These are phyloP conservation scores for Syngnathus typhle DNA, from an alignment of 2,113 vertebrate genomes.

Conservation along the genomic window DNA sequence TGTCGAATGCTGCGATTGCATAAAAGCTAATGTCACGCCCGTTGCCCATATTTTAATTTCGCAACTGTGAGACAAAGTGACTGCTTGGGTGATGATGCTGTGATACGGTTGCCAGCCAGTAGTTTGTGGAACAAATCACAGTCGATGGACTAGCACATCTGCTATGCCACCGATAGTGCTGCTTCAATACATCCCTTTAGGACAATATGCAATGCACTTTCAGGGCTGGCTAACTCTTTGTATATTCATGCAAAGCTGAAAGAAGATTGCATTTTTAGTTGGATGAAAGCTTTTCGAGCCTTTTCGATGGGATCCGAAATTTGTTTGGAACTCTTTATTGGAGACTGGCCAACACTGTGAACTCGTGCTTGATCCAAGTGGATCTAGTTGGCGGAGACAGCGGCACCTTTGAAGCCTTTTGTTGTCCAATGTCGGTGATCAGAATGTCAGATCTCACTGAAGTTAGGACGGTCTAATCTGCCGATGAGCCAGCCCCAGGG, in stretches of 20 bases:
- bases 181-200: constrained; percentile 41
- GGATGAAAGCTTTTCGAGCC: not conserved
- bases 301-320: not conserved
- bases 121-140: constrained; percentile 36
- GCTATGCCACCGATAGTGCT: constrained; percentile 51
- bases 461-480: constrained; percentile 44
- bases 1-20: no score
- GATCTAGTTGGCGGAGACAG: constrained; percentile 24
- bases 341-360: constrained; percentile 2
- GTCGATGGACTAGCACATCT: constrained; percentile 58
- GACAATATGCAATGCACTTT: constrained; percentile 25
- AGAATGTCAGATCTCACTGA: constrained; percentile 35
- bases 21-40: no score
- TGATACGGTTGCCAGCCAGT: constrained; percentile 38
- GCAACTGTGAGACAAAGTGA: constrained; percentile 18
- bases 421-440: constrained; percentile 12
- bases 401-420: constrained; percentile 29
- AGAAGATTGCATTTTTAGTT: constrained; percentile 2
- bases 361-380: constrained; percentile 26
- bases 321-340: not conserved
- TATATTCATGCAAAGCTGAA: not conserved
- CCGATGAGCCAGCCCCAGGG: constrained; percentile 34
- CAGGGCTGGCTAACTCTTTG: constrained; percentile 3
- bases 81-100: constrained; percentile 42
- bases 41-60: no score